Conservation (phyloP, 2,888 invertebrate genomes). For the Drosophila borborema region DNA sequence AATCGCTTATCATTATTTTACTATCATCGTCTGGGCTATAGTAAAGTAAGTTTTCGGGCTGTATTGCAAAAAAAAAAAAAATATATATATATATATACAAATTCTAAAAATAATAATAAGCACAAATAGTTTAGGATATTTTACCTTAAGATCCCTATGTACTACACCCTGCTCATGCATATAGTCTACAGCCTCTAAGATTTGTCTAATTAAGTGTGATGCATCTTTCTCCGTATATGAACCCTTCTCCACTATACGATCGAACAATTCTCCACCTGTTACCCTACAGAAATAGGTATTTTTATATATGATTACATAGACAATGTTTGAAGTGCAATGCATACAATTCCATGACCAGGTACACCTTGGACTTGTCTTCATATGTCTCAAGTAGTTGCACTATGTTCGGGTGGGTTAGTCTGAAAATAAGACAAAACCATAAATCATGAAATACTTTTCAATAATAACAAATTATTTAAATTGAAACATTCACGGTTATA, state of each 20-base stretch:
- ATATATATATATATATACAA: too few species aligned
- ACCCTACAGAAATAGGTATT: slow-evolving; percentile 86
- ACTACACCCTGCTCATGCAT: slow-evolving; percentile 99
- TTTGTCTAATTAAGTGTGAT: slow-evolving; percentile 97
- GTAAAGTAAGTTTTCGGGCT: slow-evolving; percentile 96
- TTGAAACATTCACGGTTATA: background rate
- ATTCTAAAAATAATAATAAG: background rate
- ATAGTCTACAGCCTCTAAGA: slow-evolving; percentile 98
- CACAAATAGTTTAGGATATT: background rate
- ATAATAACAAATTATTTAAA: background rate
- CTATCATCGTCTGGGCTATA: slow-evolving; percentile 99
- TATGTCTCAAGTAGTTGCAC: slow-evolving; percentile 99
- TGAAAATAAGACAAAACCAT: slow-evolving; percentile 82
- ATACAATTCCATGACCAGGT: slow-evolving; percentile 96
- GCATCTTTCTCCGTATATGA: slow-evolving; percentile 99
- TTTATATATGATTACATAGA: background rate
- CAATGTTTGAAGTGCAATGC: background rate
- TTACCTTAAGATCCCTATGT: slow-evolving; percentile 97
- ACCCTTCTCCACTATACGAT: slow-evolving; percentile 99
- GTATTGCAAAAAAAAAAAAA: background rate
- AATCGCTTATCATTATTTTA: slow-evolving; percentile 99
- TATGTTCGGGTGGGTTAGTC: slow-evolving; percentile 98
- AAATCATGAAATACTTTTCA: background rate
- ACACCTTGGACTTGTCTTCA: slow-evolving; percentile 99
- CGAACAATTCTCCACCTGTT: slow-evolving; percentile 99